Percentiles rank a stretch among this genome's conserved stretches.
Evolutionary conservation across 2,113 vertebrate genomes (phyloP).

Genomic region (Syrrhaptes paradoxus): DNA sequence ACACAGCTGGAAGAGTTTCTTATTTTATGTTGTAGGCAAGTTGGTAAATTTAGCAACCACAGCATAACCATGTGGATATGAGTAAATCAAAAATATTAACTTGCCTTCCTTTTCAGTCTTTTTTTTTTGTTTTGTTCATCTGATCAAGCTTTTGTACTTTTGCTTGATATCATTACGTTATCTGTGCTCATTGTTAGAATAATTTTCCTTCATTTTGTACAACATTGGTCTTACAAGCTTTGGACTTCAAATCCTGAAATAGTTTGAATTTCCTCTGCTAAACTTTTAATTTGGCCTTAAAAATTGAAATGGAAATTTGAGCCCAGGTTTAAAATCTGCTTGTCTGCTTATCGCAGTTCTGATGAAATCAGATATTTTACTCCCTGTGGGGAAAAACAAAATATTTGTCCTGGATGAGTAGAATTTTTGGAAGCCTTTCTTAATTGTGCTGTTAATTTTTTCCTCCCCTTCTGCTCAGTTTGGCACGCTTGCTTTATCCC

Average conservation of each 20-base stretch:
- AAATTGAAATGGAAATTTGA: not conserved
- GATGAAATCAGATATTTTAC: not conserved
- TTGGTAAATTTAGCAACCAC: conserved; percentile 26
- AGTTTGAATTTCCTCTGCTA: not conserved
- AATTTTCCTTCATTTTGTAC: not conserved
- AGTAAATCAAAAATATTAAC: conserved; percentile 14
- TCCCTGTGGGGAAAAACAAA: not conserved
- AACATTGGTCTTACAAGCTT: not conserved
- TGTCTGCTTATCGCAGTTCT: not conserved
- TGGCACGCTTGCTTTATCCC: not conserved
- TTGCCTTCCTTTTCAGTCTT: conserved; percentile 47
- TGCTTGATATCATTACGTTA: not conserved
- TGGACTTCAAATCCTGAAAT: not conserved
- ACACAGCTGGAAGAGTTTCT: conserved; percentile 14
- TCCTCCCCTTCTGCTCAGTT: not conserved
- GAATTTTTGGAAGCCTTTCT: not conserved
- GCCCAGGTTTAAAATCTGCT: not conserved
- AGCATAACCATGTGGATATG: not conserved
- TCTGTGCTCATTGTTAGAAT: not conserved
- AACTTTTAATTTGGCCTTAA: not conserved
- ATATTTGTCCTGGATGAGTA: not conserved
- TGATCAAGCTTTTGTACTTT: conserved; percentile 33
- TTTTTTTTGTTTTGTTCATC: not conserved
- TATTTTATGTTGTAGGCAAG: not conserved
- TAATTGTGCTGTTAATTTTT: not conserved